Percentiles rank a stretch among this genome's conserved stretches.
Evolutionary conservation across 1,140 invertebrate species (phyloP).

Genomic region (Papilio polytes): DNA sequence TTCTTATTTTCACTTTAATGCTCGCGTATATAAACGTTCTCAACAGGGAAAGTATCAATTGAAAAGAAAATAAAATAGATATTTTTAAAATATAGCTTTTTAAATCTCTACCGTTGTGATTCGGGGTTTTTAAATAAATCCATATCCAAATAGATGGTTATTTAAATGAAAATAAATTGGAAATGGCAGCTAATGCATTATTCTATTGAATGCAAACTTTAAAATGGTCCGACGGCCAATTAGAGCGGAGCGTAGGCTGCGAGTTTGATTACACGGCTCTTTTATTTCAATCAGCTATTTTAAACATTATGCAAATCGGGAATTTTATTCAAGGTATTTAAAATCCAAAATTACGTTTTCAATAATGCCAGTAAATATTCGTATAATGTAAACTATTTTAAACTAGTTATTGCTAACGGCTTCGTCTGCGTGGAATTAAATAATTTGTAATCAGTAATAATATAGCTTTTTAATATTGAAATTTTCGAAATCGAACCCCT

Average conservation of each 20-base stretch:
- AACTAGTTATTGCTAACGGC: no score
- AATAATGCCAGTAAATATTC: background rate
- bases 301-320: background rate
- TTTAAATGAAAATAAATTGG: constrained; percentile 1
- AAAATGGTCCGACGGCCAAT: constrained; percentile 13
- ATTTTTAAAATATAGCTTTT: background rate
- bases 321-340: background rate
- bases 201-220: constrained; percentile 18
- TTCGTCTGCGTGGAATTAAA: no score
- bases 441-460: no score
- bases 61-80: background rate
- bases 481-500: no score
- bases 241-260: background rate
- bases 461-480: no score
- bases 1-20: background rate
- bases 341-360: no score
- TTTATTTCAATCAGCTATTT: constrained; percentile 14
- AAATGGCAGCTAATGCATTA: constrained; percentile 18
- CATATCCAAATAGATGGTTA: background rate
- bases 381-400: background rate
- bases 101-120: background rate
- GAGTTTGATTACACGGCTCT: background rate
- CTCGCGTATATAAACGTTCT: background rate
- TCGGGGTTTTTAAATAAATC: background rate
- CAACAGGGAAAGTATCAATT: background rate